Evolutionary conservation across 2,797 vertebrate genomes (phyloP), one percentile per base, ranked within the genome.

Genomic region (Kryptopterus vitreolus): DNA sequence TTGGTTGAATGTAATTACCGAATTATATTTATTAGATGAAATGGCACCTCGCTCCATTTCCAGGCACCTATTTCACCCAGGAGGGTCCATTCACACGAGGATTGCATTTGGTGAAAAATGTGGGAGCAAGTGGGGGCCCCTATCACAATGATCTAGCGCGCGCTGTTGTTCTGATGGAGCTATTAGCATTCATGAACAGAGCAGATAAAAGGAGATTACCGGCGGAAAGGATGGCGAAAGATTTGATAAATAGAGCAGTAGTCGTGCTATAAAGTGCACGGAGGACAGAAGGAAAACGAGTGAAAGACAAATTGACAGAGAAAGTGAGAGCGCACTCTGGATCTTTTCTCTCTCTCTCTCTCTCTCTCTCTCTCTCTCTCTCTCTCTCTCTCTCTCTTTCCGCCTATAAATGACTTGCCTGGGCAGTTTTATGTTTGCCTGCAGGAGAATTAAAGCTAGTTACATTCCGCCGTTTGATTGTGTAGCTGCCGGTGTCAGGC

Each of bases 181-280:
- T 94, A 96, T 98, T 96, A 96, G 93, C 93, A 95, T 96, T 94
- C 93, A 92, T 94, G 94, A 94, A 93, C 90, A 92, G 93, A 93
- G 86, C 91, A 93, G 85, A 88, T 94, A 94, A 94, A 96, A 94
- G 92, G 94, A 95, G 95, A 96, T 96, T 96, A 95, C n/a, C 94
- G 92, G 91, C 89, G 92, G 93, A 95, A 95, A 96, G 95, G 96
- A 95, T 94, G 89, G 91, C 91, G 94, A 92, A 94, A 95, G 95
- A 94, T 92, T 87, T 90, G 90, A 90, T 92, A 92, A 93, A 93
- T 92, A 92, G 90, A 92, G 91, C 89, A 89, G 93, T 93, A 91
- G 89, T 89, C 90, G 88, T 85, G 85, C 52, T 84, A 88, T 88
- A 90, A 90, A 89, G 86, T 20, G 3, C 12, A 68, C 72, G 52